phyloP scores from a whole-genome alignment of 2,888 invertebrate genomes.

The Drosophila aldrichi region DNA sequence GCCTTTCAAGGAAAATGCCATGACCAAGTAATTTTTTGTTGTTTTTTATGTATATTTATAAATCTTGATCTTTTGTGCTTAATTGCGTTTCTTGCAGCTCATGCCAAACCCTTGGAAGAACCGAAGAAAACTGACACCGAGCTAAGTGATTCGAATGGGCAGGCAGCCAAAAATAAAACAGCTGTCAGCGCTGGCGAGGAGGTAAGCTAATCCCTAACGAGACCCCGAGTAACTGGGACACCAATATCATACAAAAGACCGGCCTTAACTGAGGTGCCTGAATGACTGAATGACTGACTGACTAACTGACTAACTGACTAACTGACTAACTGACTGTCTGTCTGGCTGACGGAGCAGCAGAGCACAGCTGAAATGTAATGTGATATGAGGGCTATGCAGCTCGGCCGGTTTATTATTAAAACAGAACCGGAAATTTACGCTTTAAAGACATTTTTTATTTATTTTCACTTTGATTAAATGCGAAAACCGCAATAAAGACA shows the following conservation, averaged over 20 bases:
- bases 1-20: conserved; percentile 14
- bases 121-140: conserved; percentile 47
- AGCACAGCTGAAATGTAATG: conserved; percentile 45
- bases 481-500: conserved; percentile 68
- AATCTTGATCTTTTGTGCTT: conserved; percentile 48
- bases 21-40: not conserved
- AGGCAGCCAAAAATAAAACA: conserved; percentile 62
- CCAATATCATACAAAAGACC: conserved; percentile 37
- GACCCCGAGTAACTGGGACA: conserved; percentile 50
- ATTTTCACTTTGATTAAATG: conserved; percentile 79
- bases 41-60: conserved; percentile 10
- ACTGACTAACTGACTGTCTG: not conserved
- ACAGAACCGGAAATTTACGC: conserved; percentile 74
- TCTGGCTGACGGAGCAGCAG: not conserved
- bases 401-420: conserved; percentile 57
- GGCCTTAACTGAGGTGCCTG: conserved; percentile 16
- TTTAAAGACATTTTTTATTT: conserved; percentile 53
- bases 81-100: conserved; percentile 60
- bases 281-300: not conserved
- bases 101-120: conserved; percentile 63
- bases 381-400: conserved; percentile 52
- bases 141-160: conserved; percentile 61
- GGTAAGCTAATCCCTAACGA: conserved; percentile 51
- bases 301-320: not conserved
- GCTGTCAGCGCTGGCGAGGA: conserved; percentile 64